Evolutionary conservation across 2,797 vertebrate species (phyloP).

Genomic region (Sternotherus odoratus): DNA sequence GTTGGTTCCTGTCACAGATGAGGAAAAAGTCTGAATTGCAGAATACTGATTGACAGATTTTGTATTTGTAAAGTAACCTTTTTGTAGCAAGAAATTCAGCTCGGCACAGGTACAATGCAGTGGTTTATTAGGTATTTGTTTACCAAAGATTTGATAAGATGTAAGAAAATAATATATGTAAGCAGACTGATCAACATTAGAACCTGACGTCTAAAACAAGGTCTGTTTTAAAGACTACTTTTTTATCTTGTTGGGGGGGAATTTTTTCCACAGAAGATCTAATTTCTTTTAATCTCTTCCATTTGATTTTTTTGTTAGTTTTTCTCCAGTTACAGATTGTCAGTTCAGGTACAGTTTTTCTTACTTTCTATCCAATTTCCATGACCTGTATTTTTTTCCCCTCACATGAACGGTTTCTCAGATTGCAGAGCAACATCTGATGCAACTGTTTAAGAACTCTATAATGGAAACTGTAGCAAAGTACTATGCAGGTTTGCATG

Average conservation of each 20-base stretch:
- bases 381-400: slow-evolving; percentile 6
- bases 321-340: slow-evolving; percentile 71
- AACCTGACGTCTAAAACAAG: slow-evolving; percentile 41
- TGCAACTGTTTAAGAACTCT: neutral
- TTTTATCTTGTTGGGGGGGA: slow-evolving; percentile 63
- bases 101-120: neutral
- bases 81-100: neutral
- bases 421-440: slow-evolving; percentile 48
- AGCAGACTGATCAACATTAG: neutral
- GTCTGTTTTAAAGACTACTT: slow-evolving; percentile 45
- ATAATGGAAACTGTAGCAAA: neutral
- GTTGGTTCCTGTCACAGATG: neutral
- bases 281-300: slow-evolving; percentile 80
- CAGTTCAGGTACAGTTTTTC: slow-evolving; percentile 67
- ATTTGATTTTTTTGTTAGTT: slow-evolving; percentile 68
- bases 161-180: neutral
- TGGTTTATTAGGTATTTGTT: neutral
- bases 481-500: neutral
- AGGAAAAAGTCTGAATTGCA: neutral
- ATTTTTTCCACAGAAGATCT: slow-evolving; percentile 82
- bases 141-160: slow-evolving; percentile 15
- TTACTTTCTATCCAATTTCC: slow-evolving; percentile 14
- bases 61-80: neutral
- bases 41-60: neutral
- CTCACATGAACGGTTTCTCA: slow-evolving; percentile 6